A percentile compares a stretch with the other conserved stretches of the same genome.
phyloP scores from a whole-genome alignment of 2,888 invertebrate species.

The Mantis religiosa region DNA sequence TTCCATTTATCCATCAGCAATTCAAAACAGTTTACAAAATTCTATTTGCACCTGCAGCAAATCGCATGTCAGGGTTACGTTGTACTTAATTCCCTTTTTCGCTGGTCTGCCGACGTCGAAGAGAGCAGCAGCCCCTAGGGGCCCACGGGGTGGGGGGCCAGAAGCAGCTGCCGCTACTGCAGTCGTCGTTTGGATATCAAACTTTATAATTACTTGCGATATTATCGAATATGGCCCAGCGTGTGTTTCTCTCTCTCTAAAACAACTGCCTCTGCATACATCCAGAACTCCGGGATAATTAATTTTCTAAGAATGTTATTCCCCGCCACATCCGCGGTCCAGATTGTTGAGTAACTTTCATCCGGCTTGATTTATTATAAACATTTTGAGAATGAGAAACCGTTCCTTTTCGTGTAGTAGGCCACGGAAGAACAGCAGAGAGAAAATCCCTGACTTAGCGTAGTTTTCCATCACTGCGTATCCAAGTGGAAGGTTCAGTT shows the following conservation, averaged over 20 bases:
- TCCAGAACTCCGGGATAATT: neutral
- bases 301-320: neutral
- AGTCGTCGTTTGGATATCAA: conserved; percentile 20
- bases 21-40: no score
- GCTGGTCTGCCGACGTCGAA: neutral
- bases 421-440: no score
- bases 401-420: neutral
- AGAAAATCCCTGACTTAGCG: no score
- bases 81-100: neutral
- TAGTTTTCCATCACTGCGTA: no score
- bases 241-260: neutral
- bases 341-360: neutral
- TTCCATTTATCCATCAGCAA: no score
- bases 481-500: no score
- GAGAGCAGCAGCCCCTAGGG: neutral
- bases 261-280: neutral
- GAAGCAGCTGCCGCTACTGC: neutral
- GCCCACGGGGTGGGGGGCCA: no score
- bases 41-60: neutral
- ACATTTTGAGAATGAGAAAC: neutral
- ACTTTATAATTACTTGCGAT: conserved; percentile 30
- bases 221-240: conserved; percentile 22
- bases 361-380: neutral
- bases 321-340: neutral
- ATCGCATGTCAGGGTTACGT: neutral